Evolutionary conservation across 2,797 vertebrate genomes (phyloP).

Genomic region (Fratercula arctica): DNA sequence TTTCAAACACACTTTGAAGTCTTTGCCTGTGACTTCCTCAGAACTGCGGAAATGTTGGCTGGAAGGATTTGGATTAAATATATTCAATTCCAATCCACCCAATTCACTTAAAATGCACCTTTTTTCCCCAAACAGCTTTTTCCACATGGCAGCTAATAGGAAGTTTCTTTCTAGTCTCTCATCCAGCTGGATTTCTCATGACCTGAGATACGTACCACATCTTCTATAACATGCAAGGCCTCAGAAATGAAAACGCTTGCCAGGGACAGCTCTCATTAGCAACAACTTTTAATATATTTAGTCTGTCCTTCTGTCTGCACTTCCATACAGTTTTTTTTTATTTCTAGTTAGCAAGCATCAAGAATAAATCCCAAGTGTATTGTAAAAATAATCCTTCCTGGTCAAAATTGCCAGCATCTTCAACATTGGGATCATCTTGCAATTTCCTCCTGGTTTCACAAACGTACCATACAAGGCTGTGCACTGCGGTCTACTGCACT

Average conservation of each 20-base stretch:
- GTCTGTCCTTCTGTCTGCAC: not conserved
- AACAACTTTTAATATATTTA: not conserved
- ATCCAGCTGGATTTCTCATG: constrained; percentile 31
- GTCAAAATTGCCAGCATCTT: not conserved
- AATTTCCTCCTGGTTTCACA: not conserved
- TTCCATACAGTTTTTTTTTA: not conserved
- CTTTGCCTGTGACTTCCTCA: not conserved
- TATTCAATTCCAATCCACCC: not conserved
- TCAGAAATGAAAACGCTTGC: constrained; percentile 1
- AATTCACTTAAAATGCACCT: not conserved
- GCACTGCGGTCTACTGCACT: not conserved
- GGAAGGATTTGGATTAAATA: not conserved
- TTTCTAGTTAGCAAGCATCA: not conserved
- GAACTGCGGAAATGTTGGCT: not conserved
- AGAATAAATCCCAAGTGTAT: not conserved
- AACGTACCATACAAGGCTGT: not conserved
- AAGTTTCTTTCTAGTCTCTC: constrained; percentile 19
- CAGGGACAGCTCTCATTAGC: constrained; percentile 7
- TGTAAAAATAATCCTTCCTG: not conserved
- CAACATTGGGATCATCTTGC: not conserved
- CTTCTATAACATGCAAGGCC: not conserved
- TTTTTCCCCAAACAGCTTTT: constrained; percentile 15
- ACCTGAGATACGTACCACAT: not conserved
- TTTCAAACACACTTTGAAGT: not conserved
- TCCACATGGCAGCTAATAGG: constrained; percentile 14